phyloP scores from a whole-genome alignment of 2,888 invertebrate genomes.

The Drosophila crucigera region DNA sequence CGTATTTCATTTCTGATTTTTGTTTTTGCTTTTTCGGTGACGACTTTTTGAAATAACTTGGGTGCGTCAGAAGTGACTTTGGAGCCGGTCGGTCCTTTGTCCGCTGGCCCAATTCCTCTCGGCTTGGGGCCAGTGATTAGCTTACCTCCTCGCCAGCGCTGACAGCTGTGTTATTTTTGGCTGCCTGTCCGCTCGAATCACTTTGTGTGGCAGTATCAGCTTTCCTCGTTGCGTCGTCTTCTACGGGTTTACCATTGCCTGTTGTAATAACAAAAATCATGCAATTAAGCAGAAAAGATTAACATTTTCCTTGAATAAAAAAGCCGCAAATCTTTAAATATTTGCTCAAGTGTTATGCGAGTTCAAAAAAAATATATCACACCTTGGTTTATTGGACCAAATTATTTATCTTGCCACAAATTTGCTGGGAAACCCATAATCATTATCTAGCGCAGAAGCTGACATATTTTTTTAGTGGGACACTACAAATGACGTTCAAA shows the following conservation, averaged over 20 bases:
- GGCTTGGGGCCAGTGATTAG: conserved; percentile 17
- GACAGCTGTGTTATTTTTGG: conserved; percentile 71
- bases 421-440: background rate
- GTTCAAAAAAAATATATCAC: conserved; percentile 30
- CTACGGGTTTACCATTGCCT: conserved; percentile 65
- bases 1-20: conserved; percentile 49
- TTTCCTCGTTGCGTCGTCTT: conserved; percentile 37
- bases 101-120: conserved; percentile 48
- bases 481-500: conserved; percentile 6
- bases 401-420: conserved; percentile 29
- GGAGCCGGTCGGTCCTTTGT: conserved; percentile 35
- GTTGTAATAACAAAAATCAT: conserved; percentile 29
- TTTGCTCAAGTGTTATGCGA: conserved; percentile 28
- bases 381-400: conserved; percentile 38
- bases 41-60: conserved; percentile 21
- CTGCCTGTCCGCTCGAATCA: conserved; percentile 54
- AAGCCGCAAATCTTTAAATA: conserved; percentile 22
- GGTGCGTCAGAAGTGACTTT: conserved; percentile 46
- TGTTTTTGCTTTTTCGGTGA: background rate
- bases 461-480: conserved; percentile 29
- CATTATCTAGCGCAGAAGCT: background rate
- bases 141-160: conserved; percentile 66
- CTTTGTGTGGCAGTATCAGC: conserved; percentile 57
- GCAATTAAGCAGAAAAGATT: conserved; percentile 60
- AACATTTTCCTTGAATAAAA: conserved; percentile 4